These are phyloP conservation scores for Paracentrotus lividus DNA, from an alignment of 53 echinoderm and acorn worm genomes.

Conservation along the genomic window DNA sequence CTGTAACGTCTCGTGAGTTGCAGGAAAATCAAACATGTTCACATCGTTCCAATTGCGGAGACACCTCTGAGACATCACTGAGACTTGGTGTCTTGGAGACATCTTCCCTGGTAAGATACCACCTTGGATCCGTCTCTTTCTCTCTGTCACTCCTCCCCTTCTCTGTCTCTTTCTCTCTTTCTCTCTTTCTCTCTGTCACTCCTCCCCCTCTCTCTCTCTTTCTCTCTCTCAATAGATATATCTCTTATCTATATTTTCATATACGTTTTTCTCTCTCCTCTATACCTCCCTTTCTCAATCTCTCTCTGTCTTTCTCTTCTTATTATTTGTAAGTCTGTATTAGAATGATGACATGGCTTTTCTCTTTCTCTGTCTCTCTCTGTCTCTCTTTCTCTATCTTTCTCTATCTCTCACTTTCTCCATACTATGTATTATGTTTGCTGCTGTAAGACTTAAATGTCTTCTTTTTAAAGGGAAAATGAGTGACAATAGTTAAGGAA, in stretches of 20 bases:
- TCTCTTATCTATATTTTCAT: no score
- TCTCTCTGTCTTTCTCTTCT: neutral
- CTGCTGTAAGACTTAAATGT: conserved; percentile 35
- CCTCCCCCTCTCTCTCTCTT: neutral
- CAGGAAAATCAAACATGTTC: no score
- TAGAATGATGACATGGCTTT: neutral
- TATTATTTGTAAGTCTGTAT: neutral
- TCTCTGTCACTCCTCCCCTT: no score
- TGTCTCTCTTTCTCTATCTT: neutral
- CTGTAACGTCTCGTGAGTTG: no score
- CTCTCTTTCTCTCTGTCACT: neutral
- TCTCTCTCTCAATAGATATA: no score
- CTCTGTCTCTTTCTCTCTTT: neutral
- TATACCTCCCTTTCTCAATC: neutral
- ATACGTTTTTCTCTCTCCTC: no score
- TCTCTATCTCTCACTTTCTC: neutral
- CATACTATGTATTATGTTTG: conserved; percentile 11
- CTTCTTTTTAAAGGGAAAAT: conserved; percentile 46
- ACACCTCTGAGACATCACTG: no score
- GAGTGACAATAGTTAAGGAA: neutral
- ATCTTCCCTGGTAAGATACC: no score
- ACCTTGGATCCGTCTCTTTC: no score
- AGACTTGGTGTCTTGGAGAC: no score
- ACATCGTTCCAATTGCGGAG: no score
- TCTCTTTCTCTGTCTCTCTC: neutral